These are phyloP conservation scores for Clinocottus analis DNA, from an alignment of 2,113 vertebrate genomes.

Conservation along the genomic window DNA sequence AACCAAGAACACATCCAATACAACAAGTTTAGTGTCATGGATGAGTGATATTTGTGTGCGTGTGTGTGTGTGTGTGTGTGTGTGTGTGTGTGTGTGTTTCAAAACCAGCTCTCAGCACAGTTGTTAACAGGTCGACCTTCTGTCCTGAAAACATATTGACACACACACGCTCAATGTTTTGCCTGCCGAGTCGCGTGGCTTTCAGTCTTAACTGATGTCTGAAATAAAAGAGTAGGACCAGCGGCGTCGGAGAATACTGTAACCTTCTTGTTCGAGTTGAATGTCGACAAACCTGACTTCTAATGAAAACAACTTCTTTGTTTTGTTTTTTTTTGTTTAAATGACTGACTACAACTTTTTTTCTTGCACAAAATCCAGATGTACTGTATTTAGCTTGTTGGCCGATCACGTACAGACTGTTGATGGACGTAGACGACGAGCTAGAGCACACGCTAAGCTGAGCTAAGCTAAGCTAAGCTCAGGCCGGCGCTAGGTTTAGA, in stretches of 20 bases:
- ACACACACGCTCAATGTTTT: slow-evolving; percentile 9
- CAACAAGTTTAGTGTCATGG: background rate
- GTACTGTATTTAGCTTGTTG: slow-evolving; percentile 77
- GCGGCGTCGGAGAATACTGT: background rate
- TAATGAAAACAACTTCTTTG: background rate
- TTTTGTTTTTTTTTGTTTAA: no score
- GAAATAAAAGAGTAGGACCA: slow-evolving; percentile 1
- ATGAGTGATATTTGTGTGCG: slow-evolving; percentile 1
- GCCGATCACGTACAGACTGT: slow-evolving; percentile 64
- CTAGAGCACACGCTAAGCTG: slow-evolving; percentile 65
- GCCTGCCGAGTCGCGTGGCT: slow-evolving; percentile 9
- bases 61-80: slow-evolving; percentile 33
- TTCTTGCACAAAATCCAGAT: slow-evolving; percentile 77
- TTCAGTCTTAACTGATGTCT: slow-evolving; percentile 19
- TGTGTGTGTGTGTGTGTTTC: slow-evolving; percentile 35
- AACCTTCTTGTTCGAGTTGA: slow-evolving; percentile 28
- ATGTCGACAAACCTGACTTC: slow-evolving; percentile 49
- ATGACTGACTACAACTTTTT: background rate
- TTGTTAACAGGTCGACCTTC: slow-evolving; percentile 32
- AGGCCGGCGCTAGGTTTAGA: slow-evolving; percentile 33
- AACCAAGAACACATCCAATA: slow-evolving; percentile 54
- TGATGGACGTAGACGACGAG: slow-evolving; percentile 50
- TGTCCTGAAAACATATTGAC: slow-evolving; percentile 27
- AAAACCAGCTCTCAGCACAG: slow-evolving; percentile 64
- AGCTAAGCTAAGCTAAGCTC: slow-evolving; percentile 50